These are phyloP conservation scores for Leucania comma DNA, from an alignment of 2,888 invertebrate genomes.

Conservation along the genomic window DNA sequence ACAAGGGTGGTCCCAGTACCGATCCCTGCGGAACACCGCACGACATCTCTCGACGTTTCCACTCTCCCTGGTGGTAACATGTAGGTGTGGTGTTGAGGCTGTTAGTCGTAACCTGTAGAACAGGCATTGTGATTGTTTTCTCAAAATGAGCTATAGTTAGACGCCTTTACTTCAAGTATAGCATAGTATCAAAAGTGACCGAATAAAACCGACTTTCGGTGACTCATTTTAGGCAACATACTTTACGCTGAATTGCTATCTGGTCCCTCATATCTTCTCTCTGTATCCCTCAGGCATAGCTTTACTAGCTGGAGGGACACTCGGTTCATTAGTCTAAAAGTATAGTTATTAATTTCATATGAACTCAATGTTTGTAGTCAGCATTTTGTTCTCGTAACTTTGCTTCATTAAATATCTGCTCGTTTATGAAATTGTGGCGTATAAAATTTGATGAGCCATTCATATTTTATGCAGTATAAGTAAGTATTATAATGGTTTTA, in stretches of 20 bases:
- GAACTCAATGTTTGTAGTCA: constrained; percentile 22
- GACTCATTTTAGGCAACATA: constrained; percentile 8
- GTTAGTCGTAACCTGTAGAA: too few relatives aligned
- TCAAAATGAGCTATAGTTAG: not conserved
- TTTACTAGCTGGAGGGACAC: constrained; percentile 4
- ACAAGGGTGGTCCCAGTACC: too few relatives aligned
- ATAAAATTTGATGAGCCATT: constrained; percentile 32
- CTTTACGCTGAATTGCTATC: not conserved
- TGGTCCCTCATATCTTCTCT: not conserved
- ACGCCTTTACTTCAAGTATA: too few relatives aligned
- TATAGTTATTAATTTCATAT: constrained; percentile 36
- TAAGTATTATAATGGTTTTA: constrained; percentile 31
- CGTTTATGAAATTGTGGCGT: constrained; percentile 29
- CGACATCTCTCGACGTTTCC: too few relatives aligned
- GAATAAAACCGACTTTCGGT: not conserved
- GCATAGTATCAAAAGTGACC: not conserved
- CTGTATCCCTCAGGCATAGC: not conserved
- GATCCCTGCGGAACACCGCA: too few relatives aligned
- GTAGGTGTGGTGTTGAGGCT: not conserved
- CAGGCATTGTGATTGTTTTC: too few relatives aligned
- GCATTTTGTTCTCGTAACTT: constrained; percentile 33
- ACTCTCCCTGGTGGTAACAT: too few relatives aligned
- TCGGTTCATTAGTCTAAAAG: constrained; percentile 23
- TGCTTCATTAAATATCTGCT: constrained; percentile 36
- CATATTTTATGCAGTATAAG: constrained; percentile 15